These are phyloP conservation scores for Balearica regulorum DNA, from an alignment of 2,797 vertebrate species.

Conservation along the genomic window DNA sequence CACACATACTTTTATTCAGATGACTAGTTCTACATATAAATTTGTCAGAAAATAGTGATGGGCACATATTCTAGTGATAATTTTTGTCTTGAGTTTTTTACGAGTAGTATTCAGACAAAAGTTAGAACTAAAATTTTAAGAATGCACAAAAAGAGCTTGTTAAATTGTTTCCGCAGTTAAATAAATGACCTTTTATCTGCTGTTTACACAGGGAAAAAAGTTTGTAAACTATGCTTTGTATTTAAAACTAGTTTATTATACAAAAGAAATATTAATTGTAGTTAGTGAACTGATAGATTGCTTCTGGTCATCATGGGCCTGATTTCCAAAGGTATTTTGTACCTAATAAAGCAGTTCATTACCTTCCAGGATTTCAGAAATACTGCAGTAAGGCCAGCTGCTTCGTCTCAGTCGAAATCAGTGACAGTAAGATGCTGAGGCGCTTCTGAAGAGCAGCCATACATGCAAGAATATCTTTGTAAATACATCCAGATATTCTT, in stretches of 20 bases:
- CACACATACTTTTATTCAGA: background rate
- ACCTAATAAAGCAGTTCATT: background rate
- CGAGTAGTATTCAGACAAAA: background rate
- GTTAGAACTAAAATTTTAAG: background rate
- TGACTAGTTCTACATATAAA: background rate
- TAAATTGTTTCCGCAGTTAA: background rate
- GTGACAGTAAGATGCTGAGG: background rate
- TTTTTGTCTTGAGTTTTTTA: background rate
- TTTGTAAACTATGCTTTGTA: background rate
- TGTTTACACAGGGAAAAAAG: background rate
- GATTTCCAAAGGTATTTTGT: background rate
- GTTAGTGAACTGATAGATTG: background rate
- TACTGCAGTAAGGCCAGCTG: background rate
- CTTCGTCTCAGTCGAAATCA: background rate
- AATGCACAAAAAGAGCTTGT: background rate
- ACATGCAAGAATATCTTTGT: background rate
- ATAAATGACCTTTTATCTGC: background rate
- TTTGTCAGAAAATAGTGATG: background rate
- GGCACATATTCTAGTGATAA: background rate
- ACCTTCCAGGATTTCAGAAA: background rate
- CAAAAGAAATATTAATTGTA: background rate
- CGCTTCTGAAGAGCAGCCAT: background rate
- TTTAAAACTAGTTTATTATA: background rate
- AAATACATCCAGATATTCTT: background rate
- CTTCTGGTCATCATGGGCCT: background rate